Base-by-base conservation (phyloP, 2,113 vertebrate genomes). In the Prunella himalayana region DNA sequence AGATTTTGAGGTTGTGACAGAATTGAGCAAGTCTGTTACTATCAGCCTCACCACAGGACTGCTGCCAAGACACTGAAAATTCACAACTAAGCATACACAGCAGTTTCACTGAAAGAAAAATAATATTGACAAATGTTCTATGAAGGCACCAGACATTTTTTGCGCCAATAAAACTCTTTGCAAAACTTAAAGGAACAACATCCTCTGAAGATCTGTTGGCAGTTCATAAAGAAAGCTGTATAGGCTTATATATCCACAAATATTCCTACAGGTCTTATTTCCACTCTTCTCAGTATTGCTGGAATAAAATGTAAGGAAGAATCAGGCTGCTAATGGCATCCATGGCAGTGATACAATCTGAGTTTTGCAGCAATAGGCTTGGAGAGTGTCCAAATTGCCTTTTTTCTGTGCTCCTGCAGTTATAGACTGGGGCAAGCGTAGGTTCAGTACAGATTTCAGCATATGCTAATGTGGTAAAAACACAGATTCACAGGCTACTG, bases 51-150 rank as follows among this genome's bases (percentile, higher is more conserved):
- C 69, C 53, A 92, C 61, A 86, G 90, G 86, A 54, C 66, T 97
- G 35, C 79, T 95, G 80, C 85, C 92, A 97, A 93, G 78, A 81
- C 25, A 82, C 11, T 9, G 82, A 88, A 94, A 68, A 70, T 86
- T 73, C 85, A 86, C 94, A 94, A 85, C 73, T 61, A 94, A 88
- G 69, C 30, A n/a, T 35, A 51, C 33, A 68, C 33, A 71, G 44
- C 25, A 75, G 33, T 86, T 88, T 88, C 39, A 63, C 17, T 27
- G 31, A 64, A 78, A 66, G 35, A 92, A 92, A 80, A 77, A 33
- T 31, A 61, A 15, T 22, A 71, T 45, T 66, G 49, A 41, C 15
- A 64, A 60, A 51, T 65, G 28, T 76, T 82, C 50, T 64, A 2
- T 68, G 57, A 82, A 82, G n/a, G 13, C 27, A 66, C 6, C 20